These are phyloP conservation scores for Chlamydotis undulata DNA, from an alignment of 2,113 vertebrate species.

Conservation along the genomic window DNA sequence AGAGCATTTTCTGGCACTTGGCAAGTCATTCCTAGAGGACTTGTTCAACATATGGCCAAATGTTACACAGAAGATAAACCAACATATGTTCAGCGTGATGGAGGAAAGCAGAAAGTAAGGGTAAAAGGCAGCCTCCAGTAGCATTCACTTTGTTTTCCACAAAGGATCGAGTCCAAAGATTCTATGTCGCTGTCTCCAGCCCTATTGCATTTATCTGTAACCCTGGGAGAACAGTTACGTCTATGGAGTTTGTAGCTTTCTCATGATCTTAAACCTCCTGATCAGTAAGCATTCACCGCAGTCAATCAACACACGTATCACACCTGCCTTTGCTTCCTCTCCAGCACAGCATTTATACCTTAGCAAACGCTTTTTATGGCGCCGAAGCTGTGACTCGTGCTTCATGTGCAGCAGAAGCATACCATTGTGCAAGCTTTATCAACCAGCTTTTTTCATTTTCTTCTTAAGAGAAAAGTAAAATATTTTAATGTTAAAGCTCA, in stretches of 20 bases:
- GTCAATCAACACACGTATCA: not conserved
- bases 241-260: not conserved
- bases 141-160: not conserved
- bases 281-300: not conserved
- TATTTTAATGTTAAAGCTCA: not conserved
- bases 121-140: not conserved
- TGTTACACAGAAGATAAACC: not conserved
- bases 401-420: not conserved
- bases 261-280: not conserved
- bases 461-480: not conserved
- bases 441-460: not conserved
- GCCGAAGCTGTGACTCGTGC: not conserved
- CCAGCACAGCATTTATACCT: not conserved
- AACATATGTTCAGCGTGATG: not conserved
- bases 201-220: not conserved
- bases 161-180: not conserved
- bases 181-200: not conserved
- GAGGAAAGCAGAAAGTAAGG: not conserved
- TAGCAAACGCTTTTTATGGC: not conserved
- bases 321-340: not conserved
- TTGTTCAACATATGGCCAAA: slow-evolving; percentile 22
- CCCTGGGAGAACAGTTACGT: not conserved
- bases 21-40: slow-evolving; percentile 25
- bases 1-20: not conserved
- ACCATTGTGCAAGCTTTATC: not conserved